Evolutionary conservation across 1,140 invertebrate species (phyloP).

Genomic region (Drosophila elegans): DNA sequence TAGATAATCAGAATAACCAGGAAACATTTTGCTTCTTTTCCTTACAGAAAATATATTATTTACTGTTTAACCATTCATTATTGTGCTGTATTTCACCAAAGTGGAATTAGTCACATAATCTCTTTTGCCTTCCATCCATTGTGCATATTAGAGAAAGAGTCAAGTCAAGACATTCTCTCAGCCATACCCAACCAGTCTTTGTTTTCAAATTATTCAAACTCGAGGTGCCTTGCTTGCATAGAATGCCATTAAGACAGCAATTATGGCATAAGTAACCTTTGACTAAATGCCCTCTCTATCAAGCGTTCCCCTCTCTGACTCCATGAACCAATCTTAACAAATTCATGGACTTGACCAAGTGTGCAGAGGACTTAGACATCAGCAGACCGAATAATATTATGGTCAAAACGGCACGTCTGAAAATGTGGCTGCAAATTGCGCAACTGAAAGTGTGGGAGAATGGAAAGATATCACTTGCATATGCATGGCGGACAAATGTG

Average conservation of each 20-base stretch:
- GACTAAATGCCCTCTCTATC: conserved; percentile 1
- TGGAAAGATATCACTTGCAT: conserved; percentile 32
- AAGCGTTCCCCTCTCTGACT: neutral
- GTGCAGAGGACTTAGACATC: conserved; percentile 13
- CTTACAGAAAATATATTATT: neutral
- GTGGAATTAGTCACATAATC: neutral
- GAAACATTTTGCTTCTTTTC: too few relatives aligned
- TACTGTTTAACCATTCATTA: too few relatives aligned
- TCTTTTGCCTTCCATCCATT: too few relatives aligned
- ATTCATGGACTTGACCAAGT: conserved; percentile 39
- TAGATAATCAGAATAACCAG: neutral
- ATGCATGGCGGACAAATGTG: conserved; percentile 53
- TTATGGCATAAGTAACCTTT: conserved; percentile 37
- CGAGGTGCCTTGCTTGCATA: neutral
- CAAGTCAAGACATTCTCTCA: neutral
- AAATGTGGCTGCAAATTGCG: conserved; percentile 53
- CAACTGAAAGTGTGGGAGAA: conserved; percentile 13
- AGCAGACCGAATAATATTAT: conserved; percentile 15
- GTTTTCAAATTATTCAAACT: conserved; percentile 11
- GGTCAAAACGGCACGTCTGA: conserved; percentile 36
- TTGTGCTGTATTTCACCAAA: neutral
- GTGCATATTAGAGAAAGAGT: neutral
- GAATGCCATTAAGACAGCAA: conserved; percentile 35
- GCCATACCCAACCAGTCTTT: neutral
- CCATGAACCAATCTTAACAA: conserved; percentile 26